A percentile compares a stretch with the other conserved stretches of the same genome.
phyloP scores from a whole-genome alignment of 2,113 vertebrate genomes.

The Peucedramus taeniatus region DNA sequence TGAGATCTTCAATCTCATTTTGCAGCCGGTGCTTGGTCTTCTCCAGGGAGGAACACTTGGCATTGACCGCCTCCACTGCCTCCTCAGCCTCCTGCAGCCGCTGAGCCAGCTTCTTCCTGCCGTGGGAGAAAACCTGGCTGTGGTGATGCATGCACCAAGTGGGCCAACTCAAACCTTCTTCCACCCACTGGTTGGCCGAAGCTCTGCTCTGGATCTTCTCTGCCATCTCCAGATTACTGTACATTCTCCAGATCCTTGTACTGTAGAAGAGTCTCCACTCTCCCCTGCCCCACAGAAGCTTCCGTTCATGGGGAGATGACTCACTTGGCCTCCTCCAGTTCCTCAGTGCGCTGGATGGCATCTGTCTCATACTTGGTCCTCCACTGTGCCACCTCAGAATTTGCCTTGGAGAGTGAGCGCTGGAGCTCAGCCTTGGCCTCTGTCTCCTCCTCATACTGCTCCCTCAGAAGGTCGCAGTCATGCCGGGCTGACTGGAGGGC shows the following conservation, averaged over 20 bases:
- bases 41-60: slow-evolving; percentile 92
- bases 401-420: neutral
- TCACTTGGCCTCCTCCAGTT: neutral
- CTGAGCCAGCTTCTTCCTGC: slow-evolving; percentile 91
- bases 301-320: neutral
- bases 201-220: neutral
- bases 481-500: slow-evolving; percentile 81
- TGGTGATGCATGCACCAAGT: neutral
- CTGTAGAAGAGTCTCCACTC: neutral
- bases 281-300: neutral
- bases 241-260: neutral
- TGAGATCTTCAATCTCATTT: slow-evolving; percentile 92
- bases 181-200: neutral
- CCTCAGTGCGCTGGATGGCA: slow-evolving; percentile 72
- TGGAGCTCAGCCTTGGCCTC: slow-evolving; percentile 86
- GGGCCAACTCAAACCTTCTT: neutral
- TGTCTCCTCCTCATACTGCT: slow-evolving; percentile 87
- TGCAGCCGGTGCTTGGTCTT: slow-evolving; percentile 94
- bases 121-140: neutral
- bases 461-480: slow-evolving; percentile 83
- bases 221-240: neutral
- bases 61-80: slow-evolving; percentile 86
- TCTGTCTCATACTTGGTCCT: slow-evolving; percentile 78
- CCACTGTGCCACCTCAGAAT: neutral
- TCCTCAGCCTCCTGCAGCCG: slow-evolving; percentile 86